Percentiles rank a stretch among this genome's conserved stretches.
Evolutionary conservation across 2,113 vertebrate species (phyloP).

Genomic region (Hippocampus comes): DNA sequence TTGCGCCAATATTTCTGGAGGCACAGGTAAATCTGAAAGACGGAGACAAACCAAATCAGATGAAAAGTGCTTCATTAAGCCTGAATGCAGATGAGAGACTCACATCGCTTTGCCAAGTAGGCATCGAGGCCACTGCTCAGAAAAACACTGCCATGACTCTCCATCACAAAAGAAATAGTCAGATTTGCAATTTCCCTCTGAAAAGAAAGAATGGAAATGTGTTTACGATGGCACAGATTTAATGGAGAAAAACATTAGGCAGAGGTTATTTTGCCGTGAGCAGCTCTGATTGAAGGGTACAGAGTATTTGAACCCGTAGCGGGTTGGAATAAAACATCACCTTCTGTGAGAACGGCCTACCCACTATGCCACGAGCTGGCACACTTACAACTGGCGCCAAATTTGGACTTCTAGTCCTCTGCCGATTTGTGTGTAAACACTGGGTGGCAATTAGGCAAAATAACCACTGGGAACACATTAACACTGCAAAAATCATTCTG

Average conservation of each 20-base stretch:
- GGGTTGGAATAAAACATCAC: no score
- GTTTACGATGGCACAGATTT: not conserved
- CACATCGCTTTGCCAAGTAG: constrained; percentile 78
- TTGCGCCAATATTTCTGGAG: constrained; percentile 17
- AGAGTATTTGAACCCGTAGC: no score
- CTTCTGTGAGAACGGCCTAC: no score
- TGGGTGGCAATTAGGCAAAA: no score
- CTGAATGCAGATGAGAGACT: constrained; percentile 29
- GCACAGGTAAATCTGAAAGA: constrained; percentile 38
- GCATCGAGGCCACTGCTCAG: constrained; percentile 75
- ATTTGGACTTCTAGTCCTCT: no score
- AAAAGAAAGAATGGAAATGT: not conserved
- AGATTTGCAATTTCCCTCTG: constrained; percentile 80
- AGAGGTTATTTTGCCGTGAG: no score
- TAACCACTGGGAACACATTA: no score
- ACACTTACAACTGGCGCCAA: no score
- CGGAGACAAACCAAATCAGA: not conserved
- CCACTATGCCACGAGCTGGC: no score
- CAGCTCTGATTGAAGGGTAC: no score
- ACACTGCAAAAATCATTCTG: no score
- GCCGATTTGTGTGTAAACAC: no score
- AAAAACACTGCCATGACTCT: constrained; percentile 75
- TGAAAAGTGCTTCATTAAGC: not conserved
- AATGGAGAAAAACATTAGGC: not conserved
- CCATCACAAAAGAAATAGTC: constrained; percentile 77